Evolutionary conservation across 2,888 invertebrate species (phyloP), one percentile per base, ranked within the genome.

Genomic region (Dryococelus australis): DNA sequence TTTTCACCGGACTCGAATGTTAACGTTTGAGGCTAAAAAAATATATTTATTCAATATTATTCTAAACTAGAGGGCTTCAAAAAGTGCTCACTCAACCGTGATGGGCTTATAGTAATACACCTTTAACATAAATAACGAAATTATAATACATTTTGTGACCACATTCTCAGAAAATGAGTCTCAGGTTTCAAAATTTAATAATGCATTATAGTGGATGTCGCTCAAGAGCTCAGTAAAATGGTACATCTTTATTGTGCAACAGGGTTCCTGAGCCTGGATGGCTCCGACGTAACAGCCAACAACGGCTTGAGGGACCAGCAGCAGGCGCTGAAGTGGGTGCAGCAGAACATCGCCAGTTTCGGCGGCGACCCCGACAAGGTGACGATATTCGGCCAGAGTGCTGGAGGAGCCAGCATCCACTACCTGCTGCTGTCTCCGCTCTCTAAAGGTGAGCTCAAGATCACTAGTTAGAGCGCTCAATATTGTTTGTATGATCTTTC

Each of bases 301-400:
- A 83, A 83, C 24, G 83, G 83, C 20, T 24, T 83, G 83, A 83
- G 83, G 24, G 83, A 83, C 43, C 83, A 83, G 83, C 43, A 43
- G 35, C 35, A 28, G 8, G 83, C 83, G 16, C 83, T 83, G 20
- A 83, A 83, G 43, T 83, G 83, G 83, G 43, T 83, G 35, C 13
- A 83, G 43, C 83, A 83, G 83, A 83, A 83, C 83, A 83, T 83
- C 24, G 83, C 83, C 43, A 20, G n/a, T 5, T 83, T 83, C 43
- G 83, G 83, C 24, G 83, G 83, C 13, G 83, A 83, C 83, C 35
- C 83, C 4, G 83, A 12, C 28, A 83, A 28, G 43, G 83, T 83
- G 83, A 83, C 83, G 0, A 27, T 83, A 27, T 35, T 28, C 43
- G 83, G 83, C 35, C 83, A 83, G 83, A 83, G 83, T 35, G 83